Percentiles rank a stretch among this genome's conserved stretches.
phyloP scores from a whole-genome alignment of 2,888 invertebrate genomes.

The Orthonychiurus folsomi region DNA sequence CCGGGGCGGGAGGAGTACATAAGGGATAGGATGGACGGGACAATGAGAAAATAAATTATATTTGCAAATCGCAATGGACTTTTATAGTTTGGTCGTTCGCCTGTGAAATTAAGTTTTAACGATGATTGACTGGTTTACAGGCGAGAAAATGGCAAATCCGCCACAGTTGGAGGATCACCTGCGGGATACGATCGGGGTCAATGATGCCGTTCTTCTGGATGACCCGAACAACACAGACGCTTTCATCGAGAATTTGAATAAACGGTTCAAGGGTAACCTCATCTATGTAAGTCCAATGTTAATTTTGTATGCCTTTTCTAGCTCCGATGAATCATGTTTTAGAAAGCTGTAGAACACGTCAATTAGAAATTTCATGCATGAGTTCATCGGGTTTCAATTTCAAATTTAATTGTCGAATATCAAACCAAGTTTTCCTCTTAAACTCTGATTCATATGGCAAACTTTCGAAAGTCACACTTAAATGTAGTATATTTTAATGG shows the following conservation, averaged over 20 bases:
- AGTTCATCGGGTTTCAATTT: background rate
- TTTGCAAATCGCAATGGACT: no score
- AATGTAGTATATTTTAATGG: no score
- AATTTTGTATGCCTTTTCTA: background rate
- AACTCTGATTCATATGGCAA: no score
- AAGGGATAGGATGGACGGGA: no score
- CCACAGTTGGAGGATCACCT: slow-evolving; percentile 19
- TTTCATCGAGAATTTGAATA: slow-evolving; percentile 76
- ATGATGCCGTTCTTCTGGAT: slow-evolving; percentile 84
- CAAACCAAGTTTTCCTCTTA: no score
- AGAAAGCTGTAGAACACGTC: slow-evolving; percentile 1
- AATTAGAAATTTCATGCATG: background rate
- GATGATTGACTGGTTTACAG: no score
- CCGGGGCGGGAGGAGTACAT: no score
- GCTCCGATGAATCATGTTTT: background rate
- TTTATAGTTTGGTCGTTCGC: no score
- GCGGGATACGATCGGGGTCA: slow-evolving; percentile 78
- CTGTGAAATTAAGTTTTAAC: no score
- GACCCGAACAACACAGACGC: slow-evolving; percentile 70
- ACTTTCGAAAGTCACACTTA: no score
- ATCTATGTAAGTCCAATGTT: slow-evolving; percentile 68
- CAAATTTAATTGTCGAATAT: no score
- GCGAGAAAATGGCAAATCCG: background rate
- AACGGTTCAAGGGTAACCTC: slow-evolving; percentile 74
- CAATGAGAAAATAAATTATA: no score